Evolutionary conservation across 2,888 invertebrate species (phyloP).

Genomic region (Steinernema scapterisci): DNA sequence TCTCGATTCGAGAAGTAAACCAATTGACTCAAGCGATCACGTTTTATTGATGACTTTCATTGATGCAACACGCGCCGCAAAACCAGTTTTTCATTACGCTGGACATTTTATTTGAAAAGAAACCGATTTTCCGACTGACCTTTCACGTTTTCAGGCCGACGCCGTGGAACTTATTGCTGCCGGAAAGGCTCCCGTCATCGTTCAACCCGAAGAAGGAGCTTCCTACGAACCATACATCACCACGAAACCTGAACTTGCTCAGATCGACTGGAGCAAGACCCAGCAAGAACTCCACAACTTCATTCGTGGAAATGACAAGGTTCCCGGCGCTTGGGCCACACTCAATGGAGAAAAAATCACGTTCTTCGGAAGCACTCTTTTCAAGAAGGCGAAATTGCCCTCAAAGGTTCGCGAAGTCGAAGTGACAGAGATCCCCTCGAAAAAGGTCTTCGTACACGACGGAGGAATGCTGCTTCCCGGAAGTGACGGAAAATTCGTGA

Average conservation of each 20-base stretch:
- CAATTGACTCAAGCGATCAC: too few species aligned
- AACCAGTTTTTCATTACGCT: too few species aligned
- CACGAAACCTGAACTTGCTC: constrained; percentile 76
- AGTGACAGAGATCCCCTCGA: constrained; percentile 70
- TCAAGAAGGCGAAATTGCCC: constrained; percentile 72
- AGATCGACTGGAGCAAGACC: constrained; percentile 69
- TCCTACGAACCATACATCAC: constrained; percentile 80
- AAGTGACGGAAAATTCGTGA: constrained; percentile 79
- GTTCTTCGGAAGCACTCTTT: constrained; percentile 81
- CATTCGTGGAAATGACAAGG: constrained; percentile 88
- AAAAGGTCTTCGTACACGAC: constrained; percentile 54
- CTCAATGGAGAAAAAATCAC: constrained; percentile 74
- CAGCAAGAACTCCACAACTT: constrained; percentile 82
- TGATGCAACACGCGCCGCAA: too few species aligned
- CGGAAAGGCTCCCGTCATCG: constrained; percentile 80
- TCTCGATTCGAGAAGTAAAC: too few species aligned
- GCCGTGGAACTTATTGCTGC: constrained; percentile 85
- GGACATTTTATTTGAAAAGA: too few species aligned
- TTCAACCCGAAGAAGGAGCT: constrained; percentile 84
- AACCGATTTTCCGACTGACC: too few species aligned
- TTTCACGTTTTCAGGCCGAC: too few species aligned
- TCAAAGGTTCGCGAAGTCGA: constrained; percentile 73
- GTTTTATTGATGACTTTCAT: too few species aligned
- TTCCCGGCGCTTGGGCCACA: constrained; percentile 84
- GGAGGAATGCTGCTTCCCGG: constrained; percentile 80